These are phyloP conservation scores for Ceriagrion tenellum DNA, from an alignment of 2,888 invertebrate species.

Conservation along the genomic window DNA sequence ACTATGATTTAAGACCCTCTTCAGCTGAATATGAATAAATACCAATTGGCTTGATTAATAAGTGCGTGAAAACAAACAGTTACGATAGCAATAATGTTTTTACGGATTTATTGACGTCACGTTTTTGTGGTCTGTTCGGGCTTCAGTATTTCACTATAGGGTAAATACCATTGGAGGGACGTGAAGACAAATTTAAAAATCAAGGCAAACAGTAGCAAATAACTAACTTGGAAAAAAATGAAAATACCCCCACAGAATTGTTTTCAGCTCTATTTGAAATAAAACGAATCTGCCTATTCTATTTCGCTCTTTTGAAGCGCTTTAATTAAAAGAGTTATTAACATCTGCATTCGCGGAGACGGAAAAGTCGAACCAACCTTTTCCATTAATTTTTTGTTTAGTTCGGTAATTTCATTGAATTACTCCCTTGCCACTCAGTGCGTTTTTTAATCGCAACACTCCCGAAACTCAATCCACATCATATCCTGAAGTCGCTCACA, in stretches of 20 bases:
- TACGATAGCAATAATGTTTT: too few species aligned
- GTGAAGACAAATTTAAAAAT: neutral
- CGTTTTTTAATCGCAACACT: neutral
- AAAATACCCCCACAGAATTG: neutral
- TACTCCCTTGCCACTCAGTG: neutral
- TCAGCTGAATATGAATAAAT: too few species aligned
- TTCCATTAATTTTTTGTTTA: neutral
- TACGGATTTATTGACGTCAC: too few species aligned
- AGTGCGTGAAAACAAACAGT: too few species aligned
- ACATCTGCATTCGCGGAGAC: neutral
- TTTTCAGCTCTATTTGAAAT: neutral
- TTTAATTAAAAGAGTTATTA: neutral
- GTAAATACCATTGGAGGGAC: neutral
- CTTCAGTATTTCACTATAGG: neutral
- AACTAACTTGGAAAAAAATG: neutral
- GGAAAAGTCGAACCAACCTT: neutral
- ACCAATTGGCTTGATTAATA: too few species aligned
- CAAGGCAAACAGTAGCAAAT: neutral
- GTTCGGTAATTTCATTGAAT: neutral
- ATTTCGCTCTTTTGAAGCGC: too few species aligned
- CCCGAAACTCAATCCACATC: slow-evolving; percentile 5
- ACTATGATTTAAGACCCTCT: too few species aligned
- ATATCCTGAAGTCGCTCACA: neutral
- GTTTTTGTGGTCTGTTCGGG: neutral
- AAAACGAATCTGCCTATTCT: neutral